Percentiles rank a stretch among this genome's conserved stretches.
Evolutionary conservation across 2,888 invertebrate species (phyloP).

Genomic region (Philopedon plagiatum): DNA sequence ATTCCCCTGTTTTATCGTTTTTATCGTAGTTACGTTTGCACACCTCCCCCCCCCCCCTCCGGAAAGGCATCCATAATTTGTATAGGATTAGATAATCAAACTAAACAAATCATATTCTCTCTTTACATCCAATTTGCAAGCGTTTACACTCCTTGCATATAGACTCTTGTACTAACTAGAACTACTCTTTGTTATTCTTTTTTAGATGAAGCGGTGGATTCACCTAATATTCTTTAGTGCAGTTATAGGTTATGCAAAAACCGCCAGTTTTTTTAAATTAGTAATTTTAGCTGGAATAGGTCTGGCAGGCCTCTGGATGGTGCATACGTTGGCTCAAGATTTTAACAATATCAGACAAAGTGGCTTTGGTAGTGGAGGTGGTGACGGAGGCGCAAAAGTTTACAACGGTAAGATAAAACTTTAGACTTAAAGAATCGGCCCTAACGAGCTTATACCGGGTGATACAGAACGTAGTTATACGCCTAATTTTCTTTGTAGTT

Average conservation of each 20-base stretch:
- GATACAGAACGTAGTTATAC: too few relatives aligned
- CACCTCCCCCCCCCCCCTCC: too few relatives aligned
- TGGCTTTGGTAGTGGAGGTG: constrained; percentile 43
- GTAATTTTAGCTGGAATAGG: constrained; percentile 67
- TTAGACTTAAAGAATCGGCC: too few relatives aligned
- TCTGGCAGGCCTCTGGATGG: constrained; percentile 69
- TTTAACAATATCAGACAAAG: constrained; percentile 63
- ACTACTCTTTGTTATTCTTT: constrained; percentile 15
- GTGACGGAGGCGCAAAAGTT: constrained; percentile 34
- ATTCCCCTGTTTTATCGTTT: too few relatives aligned
- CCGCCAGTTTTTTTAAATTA: constrained; percentile 66
- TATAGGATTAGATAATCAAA: too few relatives aligned
- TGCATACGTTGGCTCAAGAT: constrained; percentile 68
- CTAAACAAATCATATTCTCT: too few relatives aligned
- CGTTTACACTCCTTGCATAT: too few relatives aligned
- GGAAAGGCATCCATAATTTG: too few relatives aligned
- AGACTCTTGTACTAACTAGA: not conserved
- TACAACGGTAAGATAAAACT: constrained; percentile 23
- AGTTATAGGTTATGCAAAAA: constrained; percentile 62
- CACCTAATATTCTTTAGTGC: constrained; percentile 54
- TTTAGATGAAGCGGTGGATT: constrained; percentile 57
- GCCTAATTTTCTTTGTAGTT: too few relatives aligned
- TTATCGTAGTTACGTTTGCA: too few relatives aligned
- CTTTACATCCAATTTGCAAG: too few relatives aligned
- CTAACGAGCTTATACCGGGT: constrained; percentile 20